Conservation (phyloP, 2,113 vertebrate species). For the Alligator sinensis region DNA sequence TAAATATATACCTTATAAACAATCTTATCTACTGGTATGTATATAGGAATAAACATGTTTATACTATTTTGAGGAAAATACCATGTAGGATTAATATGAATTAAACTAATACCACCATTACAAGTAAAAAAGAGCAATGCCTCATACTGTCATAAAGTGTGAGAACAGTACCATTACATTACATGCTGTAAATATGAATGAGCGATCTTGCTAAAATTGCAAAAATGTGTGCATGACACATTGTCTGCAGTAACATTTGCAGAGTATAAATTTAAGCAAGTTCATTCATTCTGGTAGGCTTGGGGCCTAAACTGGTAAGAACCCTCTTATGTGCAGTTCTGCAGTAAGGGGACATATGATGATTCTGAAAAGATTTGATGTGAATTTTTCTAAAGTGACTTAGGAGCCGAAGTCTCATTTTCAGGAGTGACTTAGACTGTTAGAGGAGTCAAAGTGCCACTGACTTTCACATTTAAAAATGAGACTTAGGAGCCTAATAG, state of each 20-base stretch:
- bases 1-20: background rate
- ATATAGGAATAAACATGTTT: background rate
- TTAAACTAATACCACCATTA: background rate
- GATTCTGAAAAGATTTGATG: background rate
- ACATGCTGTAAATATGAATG: background rate
- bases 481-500: background rate
- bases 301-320: background rate
- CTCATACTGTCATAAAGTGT: background rate
- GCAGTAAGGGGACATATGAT: background rate
- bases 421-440: constrained; percentile 11
- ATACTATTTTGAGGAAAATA: background rate
- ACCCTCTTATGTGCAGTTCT: background rate
- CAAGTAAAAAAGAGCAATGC: background rate
- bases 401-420: background rate
- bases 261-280: background rate
- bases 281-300: background rate
- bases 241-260: too few relatives aligned
- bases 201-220: background rate
- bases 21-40: background rate
- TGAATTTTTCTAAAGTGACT: background rate
- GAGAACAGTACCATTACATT: background rate
- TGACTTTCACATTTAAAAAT: background rate
- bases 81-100: background rate
- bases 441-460: background rate
- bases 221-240: background rate